phyloP scores from a whole-genome alignment of 2,888 invertebrate genomes.

The Magallana nippona region DNA sequence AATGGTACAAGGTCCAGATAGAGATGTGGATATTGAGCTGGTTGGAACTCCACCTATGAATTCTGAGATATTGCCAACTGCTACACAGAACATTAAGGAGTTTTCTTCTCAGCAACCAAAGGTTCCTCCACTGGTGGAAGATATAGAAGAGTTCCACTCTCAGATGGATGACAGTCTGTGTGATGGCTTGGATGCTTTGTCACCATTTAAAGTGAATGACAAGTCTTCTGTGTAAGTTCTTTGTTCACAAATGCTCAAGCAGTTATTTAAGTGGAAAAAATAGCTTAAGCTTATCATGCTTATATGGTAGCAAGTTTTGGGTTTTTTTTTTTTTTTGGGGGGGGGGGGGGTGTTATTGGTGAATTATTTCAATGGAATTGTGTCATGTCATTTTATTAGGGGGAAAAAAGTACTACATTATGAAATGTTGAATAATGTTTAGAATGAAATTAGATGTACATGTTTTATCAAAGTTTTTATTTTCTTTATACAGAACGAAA shows the following conservation, averaged over 20 bases:
- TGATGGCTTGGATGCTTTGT: constrained; percentile 52
- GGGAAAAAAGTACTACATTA: too few species aligned
- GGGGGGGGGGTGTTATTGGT: too few species aligned
- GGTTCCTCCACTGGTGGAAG: constrained; percentile 35
- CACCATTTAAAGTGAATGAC: constrained; percentile 54
- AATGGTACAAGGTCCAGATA: not conserved
- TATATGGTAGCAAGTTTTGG: too few species aligned
- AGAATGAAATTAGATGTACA: too few species aligned
- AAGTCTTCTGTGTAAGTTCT: constrained; percentile 35
- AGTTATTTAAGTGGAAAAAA: not conserved
- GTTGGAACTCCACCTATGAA: not conserved
- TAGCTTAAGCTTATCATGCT: not conserved
- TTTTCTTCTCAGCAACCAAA: constrained; percentile 46
- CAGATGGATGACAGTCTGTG: constrained; percentile 56
- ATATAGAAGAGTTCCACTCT: constrained; percentile 58
- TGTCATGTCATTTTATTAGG: too few species aligned
- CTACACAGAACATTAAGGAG: constrained; percentile 51
- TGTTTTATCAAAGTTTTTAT: too few species aligned
- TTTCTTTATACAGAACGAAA: not conserved
- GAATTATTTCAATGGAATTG: too few species aligned
- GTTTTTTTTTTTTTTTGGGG: too few species aligned
- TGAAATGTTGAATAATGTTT: too few species aligned
- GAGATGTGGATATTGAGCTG: not conserved
- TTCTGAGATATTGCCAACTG: not conserved
- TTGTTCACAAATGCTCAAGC: not conserved